Percentiles rank a stretch among this genome's conserved stretches.
Conservation (phyloP, 1,140 invertebrate genomes). For the Diorhabda elongata region DNA sequence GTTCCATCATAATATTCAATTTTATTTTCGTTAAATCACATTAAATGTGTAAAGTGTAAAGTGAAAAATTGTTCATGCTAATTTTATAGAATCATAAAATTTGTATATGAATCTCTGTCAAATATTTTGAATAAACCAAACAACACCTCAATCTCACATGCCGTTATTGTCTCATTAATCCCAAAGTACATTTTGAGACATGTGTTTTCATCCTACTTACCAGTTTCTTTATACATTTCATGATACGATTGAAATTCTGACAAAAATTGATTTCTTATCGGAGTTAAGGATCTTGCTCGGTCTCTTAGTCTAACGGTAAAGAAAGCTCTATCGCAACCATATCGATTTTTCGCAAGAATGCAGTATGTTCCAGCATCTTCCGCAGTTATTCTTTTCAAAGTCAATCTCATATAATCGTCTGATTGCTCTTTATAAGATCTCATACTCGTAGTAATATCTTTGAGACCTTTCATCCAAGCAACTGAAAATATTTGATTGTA, state of each 20-base stretch:
- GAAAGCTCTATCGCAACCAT: constrained; percentile 81
- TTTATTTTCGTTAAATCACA: too few species aligned
- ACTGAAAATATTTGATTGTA: constrained; percentile 55
- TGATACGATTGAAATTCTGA: not conserved
- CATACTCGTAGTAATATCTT: constrained; percentile 73
- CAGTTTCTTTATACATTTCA: not conserved
- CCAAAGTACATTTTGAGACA: too few species aligned
- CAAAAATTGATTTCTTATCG: constrained; percentile 49
- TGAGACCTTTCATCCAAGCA: constrained; percentile 78
- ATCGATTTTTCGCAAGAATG: constrained; percentile 85
- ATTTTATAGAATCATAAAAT: too few species aligned
- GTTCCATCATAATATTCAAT: too few species aligned
- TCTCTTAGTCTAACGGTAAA: constrained; percentile 72
- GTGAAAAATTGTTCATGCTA: too few species aligned
- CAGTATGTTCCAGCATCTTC: constrained; percentile 93
- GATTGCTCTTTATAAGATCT: constrained; percentile 75
- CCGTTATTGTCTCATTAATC: too few species aligned
- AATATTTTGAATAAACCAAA: too few species aligned
- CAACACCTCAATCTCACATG: too few species aligned
- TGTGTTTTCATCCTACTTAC: not conserved
- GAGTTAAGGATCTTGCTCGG: constrained; percentile 62
- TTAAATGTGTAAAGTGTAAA: too few species aligned
- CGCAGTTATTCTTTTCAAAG: constrained; percentile 76
- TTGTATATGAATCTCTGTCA: too few species aligned
- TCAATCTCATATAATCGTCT: constrained; percentile 80